Evolutionary conservation across 1,140 invertebrate genomes (phyloP), one percentile per base, ranked within the genome.

Genomic region (Manduca sexta): DNA sequence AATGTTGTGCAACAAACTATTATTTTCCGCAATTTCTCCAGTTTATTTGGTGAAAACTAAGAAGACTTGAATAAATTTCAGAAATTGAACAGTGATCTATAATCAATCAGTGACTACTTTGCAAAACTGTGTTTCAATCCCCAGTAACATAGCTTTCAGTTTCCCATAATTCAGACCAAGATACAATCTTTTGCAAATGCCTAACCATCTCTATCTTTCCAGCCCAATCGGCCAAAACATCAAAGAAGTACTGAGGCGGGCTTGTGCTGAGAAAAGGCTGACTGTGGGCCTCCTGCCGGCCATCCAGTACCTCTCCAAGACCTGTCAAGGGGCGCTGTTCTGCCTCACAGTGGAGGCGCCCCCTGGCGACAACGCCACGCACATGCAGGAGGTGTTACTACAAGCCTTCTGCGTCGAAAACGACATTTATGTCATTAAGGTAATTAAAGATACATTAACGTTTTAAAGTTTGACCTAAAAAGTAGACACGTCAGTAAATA

Each of bases 401-500:
- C 89, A 91, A 61, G 91, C 91, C 2, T 92, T 91, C 63, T 92
- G 91, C 65, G 90, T 88, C 37, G 91, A 92, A 67, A 91, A 92
- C 52, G 90, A 89, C 55, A 92, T 92, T 66, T 90, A 90, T 62
- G 88, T 90, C 14, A 89, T 92, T 52, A 90, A 91, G 82, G 90
- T 90, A 81, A 78, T 26, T 3, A 3, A 26, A 5, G 4, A 26
- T 26, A n/a, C n/a, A n/a, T n/a, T n/a, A n/a, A n/a, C n/a, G n/a
- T n/a, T n/a, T n/a, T n/a, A n/a, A n/a, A n/a, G n/a, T n/a, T n/a
- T n/a, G n/a, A n/a, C n/a, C n/a, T n/a, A n/a, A n/a, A n/a, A n/a
- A n/a, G n/a, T n/a, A n/a, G n/a, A n/a, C n/a, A n/a, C n/a, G n/a
- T n/a, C n/a, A n/a, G n/a, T n/a, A n/a, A n/a, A n/a, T n/a, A n/a